Conservation (phyloP, 2,797 vertebrate genomes). For the Fratercula arctica region DNA sequence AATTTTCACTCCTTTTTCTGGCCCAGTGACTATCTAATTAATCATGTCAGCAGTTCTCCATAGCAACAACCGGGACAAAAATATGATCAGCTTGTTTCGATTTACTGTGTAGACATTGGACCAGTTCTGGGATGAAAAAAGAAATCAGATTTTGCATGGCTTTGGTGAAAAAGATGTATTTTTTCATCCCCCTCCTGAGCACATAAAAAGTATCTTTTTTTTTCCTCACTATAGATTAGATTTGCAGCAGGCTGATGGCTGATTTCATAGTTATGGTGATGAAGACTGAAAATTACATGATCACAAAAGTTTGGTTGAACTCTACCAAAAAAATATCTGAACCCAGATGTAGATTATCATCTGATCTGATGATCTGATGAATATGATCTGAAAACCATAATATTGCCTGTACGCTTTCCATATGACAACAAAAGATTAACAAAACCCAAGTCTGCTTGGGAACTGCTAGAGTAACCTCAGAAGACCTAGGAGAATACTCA, state of each 20-base stretch:
- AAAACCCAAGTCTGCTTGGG: neutral
- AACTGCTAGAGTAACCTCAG: neutral
- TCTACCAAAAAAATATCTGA: neutral
- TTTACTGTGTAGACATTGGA: neutral
- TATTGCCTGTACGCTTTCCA: neutral
- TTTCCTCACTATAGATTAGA: neutral
- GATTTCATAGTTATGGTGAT: neutral
- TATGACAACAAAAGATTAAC: neutral
- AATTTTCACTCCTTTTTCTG: neutral
- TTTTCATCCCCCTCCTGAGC: neutral
- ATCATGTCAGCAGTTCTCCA: neutral
- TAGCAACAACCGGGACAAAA: neutral
- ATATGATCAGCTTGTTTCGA: neutral
- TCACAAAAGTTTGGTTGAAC: neutral
- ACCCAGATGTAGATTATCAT: neutral
- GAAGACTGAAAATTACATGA: neutral
- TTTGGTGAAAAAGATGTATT: neutral
- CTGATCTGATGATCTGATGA: too few species aligned
- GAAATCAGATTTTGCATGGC: neutral
- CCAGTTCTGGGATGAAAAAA: neutral
- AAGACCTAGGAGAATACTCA: neutral
- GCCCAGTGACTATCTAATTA: neutral
- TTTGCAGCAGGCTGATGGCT: neutral
- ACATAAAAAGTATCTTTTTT: neutral
- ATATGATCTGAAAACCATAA: neutral